Evolutionary conservation across 2,888 invertebrate species (phyloP).

Genomic region (Xestia sexstrigata): DNA sequence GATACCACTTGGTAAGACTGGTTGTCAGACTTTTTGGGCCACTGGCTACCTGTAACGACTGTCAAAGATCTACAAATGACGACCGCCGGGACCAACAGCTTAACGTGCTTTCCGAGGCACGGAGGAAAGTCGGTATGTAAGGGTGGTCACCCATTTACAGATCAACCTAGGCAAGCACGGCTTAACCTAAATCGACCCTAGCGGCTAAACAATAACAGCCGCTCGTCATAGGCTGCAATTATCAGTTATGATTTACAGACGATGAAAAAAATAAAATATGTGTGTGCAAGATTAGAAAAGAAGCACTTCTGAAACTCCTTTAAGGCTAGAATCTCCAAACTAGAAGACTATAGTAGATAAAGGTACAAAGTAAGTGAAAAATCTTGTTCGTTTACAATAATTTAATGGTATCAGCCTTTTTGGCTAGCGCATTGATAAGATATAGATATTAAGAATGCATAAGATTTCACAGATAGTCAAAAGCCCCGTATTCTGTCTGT

Average conservation of each 20-base stretch:
- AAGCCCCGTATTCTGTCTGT: neutral
- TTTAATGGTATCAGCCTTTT: slow-evolving; percentile 21
- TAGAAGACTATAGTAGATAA: neutral
- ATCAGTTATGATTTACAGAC: neutral
- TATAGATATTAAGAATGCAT: neutral
- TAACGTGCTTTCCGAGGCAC: too few relatives aligned
- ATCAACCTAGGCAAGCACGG: too few relatives aligned
- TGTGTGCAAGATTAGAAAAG: neutral
- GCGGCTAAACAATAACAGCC: too few relatives aligned
- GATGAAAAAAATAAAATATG: neutral
- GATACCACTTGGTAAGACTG: too few relatives aligned
- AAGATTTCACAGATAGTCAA: neutral
- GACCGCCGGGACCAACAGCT: too few relatives aligned
- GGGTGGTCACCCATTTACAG: too few relatives aligned
- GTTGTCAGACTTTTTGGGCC: too few relatives aligned
- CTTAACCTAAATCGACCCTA: too few relatives aligned
- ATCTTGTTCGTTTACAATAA: slow-evolving; percentile 34
- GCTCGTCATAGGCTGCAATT: too few relatives aligned
- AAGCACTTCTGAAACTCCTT: neutral
- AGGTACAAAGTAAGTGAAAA: slow-evolving; percentile 32
- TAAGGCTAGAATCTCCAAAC: neutral
- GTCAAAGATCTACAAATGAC: too few relatives aligned
- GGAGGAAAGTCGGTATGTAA: too few relatives aligned
- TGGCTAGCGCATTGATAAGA: slow-evolving; percentile 32
- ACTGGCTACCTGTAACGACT: too few relatives aligned